Conservation (phyloP, 2,797 vertebrate genomes). For the Spondyliosoma cantharus region DNA sequence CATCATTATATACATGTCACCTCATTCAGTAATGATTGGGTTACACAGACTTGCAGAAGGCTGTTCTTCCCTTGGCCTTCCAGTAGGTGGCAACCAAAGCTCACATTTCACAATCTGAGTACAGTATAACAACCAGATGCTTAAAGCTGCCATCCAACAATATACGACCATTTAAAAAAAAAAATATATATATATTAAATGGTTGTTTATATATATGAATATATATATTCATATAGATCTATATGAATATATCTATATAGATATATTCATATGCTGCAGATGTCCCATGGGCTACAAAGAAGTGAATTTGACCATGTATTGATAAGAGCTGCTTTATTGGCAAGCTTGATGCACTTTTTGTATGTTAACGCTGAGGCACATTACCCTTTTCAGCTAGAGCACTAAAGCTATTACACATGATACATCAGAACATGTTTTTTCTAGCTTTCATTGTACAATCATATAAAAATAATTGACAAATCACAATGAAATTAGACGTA, state of each 20-base stretch:
- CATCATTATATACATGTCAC: not conserved
- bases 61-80: not conserved
- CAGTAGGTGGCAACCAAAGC: constrained; percentile 37
- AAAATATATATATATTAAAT: no score
- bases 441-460: constrained; percentile 6
- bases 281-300: not conserved
- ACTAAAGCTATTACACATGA: constrained; percentile 15
- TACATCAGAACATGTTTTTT: not conserved
- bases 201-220: no score
- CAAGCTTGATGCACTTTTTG: not conserved
- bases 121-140: not conserved
- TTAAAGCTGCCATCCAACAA: not conserved
- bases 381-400: not conserved
- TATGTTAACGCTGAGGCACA: constrained; percentile 20
- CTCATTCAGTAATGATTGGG: not conserved
- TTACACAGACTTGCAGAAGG: not conserved
- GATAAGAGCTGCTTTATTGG: constrained; percentile 51
- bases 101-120: not conserved
- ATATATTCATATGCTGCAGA: not conserved
- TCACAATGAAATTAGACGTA: constrained; percentile 6
- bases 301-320: not conserved
- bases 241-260: no score
- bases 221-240: no score
- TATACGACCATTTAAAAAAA: no score
- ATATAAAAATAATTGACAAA: constrained; percentile 15